Percentiles rank a stretch among this genome's conserved stretches.
Conservation (phyloP, 2,888 invertebrate genomes). For the Malthinus seriepunctatus region DNA sequence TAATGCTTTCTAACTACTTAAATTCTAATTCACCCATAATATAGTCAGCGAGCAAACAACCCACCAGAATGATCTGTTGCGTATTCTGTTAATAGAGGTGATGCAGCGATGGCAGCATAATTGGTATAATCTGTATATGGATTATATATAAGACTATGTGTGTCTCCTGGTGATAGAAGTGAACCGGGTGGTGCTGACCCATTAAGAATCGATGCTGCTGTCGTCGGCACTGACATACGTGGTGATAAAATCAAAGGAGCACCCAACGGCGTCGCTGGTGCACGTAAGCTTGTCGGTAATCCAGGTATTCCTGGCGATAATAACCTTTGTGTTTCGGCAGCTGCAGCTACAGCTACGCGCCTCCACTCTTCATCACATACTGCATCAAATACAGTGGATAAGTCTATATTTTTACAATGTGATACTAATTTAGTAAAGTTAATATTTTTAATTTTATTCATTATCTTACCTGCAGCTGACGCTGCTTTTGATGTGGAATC, state of each 20-base stretch:
- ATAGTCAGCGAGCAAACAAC: conserved; percentile 80
- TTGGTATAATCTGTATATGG: conserved; percentile 89
- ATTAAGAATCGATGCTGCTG: conserved; percentile 68
- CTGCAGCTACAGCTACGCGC: conserved; percentile 79
- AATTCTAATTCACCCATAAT: conserved; percentile 28
- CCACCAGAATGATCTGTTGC: conserved; percentile 94
- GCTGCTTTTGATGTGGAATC: conserved; percentile 91
- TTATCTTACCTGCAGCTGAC: conserved; percentile 75
- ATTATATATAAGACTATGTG: conserved; percentile 86
- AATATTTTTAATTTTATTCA: background rate
- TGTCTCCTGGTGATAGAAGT: conserved; percentile 69
- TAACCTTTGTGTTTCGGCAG: conserved; percentile 78
- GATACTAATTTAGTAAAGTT: background rate
- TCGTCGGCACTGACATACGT: conserved; percentile 81
- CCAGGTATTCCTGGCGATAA: conserved; percentile 66
- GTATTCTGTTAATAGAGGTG: conserved; percentile 82
- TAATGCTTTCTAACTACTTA: conserved; percentile 27
- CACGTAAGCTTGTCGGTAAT: conserved; percentile 64
- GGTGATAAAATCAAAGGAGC: conserved; percentile 93
- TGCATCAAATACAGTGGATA: conserved; percentile 48
- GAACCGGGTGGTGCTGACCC: conserved; percentile 69
- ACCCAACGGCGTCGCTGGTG: conserved; percentile 78
- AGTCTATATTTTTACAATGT: background rate
- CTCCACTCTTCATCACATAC: conserved; percentile 85
- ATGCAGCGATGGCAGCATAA: conserved; percentile 81